phyloP scores from a whole-genome alignment of 2,888 invertebrate genomes.

The Lutraria lutraria region DNA sequence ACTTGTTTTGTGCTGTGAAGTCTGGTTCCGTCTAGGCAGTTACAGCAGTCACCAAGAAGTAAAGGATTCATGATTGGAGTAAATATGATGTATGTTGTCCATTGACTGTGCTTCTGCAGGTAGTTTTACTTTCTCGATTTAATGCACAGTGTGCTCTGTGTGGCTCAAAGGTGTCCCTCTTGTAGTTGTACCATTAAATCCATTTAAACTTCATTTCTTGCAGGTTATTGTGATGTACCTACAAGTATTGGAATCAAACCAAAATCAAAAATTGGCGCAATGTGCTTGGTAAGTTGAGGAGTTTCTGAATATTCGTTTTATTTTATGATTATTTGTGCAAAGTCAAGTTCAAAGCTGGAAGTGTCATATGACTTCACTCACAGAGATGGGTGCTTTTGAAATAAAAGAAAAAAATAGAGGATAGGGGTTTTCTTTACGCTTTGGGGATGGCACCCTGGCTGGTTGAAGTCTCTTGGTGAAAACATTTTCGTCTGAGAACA shows the following conservation, averaged over 20 bases:
- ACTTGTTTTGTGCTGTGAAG: no score
- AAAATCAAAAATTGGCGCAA: conserved; percentile 96
- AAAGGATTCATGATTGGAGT: not conserved
- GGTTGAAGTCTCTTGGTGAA: no score
- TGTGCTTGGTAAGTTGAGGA: conserved; percentile 92
- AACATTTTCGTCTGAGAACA: no score
- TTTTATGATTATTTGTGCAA: not conserved
- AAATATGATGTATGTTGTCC: not conserved
- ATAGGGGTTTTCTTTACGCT: no score
- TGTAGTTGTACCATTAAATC: conserved; percentile 11
- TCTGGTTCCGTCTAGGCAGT: not conserved
- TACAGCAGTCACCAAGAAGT: not conserved
- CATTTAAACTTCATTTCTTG: conserved; percentile 66
- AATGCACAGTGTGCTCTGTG: conserved; percentile 88
- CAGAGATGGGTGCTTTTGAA: not conserved
- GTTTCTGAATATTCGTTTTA: conserved; percentile 35
- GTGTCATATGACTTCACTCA: not conserved
- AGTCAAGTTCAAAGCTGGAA: not conserved
- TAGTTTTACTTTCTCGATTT: not conserved
- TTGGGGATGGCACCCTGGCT: no score
- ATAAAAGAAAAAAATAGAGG: no score
- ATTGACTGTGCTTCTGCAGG: not conserved
- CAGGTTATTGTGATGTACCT: conserved; percentile 94
- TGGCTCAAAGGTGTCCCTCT: conserved; percentile 21
- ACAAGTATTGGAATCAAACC: conserved; percentile 95